These are phyloP conservation scores for Nettapus auritus DNA, from an alignment of 2,113 vertebrate species.

Conservation along the genomic window DNA sequence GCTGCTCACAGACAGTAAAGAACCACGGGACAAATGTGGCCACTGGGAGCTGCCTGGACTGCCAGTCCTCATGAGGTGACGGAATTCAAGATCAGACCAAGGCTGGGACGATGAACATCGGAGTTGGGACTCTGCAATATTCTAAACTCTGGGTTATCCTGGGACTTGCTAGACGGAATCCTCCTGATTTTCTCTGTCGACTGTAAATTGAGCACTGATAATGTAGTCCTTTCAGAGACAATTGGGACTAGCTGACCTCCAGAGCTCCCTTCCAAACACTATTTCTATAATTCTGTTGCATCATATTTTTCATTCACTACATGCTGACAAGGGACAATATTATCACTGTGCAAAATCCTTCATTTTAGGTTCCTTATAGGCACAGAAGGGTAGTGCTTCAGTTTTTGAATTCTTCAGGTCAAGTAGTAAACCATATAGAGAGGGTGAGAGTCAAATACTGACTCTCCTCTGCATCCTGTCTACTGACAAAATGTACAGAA, in stretches of 20 bases:
- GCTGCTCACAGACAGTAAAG: neutral
- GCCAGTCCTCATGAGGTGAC: neutral
- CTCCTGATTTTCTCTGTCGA: neutral
- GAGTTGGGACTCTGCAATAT: neutral
- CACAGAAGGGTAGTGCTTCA: neutral
- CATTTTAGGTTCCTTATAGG: neutral
- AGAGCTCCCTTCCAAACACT: neutral
- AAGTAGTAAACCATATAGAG: neutral
- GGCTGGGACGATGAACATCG: neutral
- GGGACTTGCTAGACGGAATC: neutral
- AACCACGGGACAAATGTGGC: neutral
- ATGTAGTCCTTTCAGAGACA: neutral
- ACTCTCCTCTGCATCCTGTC: neutral
- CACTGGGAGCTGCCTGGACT: neutral
- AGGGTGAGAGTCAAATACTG: neutral
- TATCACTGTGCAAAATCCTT: neutral
- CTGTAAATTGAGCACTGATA: neutral
- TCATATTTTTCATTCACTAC: neutral
- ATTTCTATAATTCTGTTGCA: neutral
- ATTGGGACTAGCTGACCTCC: neutral
- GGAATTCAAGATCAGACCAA: neutral
- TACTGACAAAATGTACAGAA: neutral
- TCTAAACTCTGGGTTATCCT: neutral
- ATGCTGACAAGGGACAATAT: neutral
- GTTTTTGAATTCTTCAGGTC: neutral